phyloP scores from a whole-genome alignment of 1,140 invertebrate genomes.

The Orussus abietinus region DNA sequence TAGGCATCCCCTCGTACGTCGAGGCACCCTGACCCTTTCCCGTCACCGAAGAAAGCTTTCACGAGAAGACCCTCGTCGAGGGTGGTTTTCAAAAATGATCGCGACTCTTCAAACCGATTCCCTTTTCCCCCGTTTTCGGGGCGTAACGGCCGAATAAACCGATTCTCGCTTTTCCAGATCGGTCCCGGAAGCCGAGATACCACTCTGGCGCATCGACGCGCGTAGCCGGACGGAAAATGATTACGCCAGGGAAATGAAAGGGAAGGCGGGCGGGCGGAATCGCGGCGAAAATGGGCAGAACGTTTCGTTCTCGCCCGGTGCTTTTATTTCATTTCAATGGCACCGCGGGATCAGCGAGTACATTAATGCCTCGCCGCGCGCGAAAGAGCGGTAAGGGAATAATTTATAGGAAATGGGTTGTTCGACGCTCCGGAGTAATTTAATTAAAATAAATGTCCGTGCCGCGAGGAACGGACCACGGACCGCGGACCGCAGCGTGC shows the following conservation, averaged over 20 bases:
- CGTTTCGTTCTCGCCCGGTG: constrained; percentile 37
- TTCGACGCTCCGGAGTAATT: constrained; percentile 54
- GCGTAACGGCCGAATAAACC: too few relatives aligned
- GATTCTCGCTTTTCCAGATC: too few relatives aligned
- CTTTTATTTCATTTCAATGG: constrained; percentile 55
- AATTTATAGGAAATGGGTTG: constrained; percentile 58
- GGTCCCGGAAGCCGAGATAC: too few relatives aligned
- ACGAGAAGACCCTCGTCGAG: too few relatives aligned
- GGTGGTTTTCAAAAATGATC: too few relatives aligned
- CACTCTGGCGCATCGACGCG: too few relatives aligned
- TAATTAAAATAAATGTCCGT: constrained; percentile 57
- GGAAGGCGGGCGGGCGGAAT: constrained; percentile 36
- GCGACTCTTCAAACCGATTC: too few relatives aligned
- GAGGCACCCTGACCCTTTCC: too few relatives aligned
- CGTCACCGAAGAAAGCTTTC: too few relatives aligned
- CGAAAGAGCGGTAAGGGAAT: constrained; percentile 45
- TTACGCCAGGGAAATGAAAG: constrained; percentile 47
- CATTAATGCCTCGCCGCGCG: constrained; percentile 47
- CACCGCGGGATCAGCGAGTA: constrained; percentile 48
- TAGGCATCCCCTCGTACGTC: too few relatives aligned
- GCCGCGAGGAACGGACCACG: constrained; percentile 10
- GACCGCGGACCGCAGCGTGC: constrained; percentile 40
- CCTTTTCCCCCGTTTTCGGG: too few relatives aligned
- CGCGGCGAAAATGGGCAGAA: constrained; percentile 35
- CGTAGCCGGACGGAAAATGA: too few relatives aligned